Conservation (phyloP, 2,888 invertebrate genomes). For the Yponomeuta plumbellus region DNA sequence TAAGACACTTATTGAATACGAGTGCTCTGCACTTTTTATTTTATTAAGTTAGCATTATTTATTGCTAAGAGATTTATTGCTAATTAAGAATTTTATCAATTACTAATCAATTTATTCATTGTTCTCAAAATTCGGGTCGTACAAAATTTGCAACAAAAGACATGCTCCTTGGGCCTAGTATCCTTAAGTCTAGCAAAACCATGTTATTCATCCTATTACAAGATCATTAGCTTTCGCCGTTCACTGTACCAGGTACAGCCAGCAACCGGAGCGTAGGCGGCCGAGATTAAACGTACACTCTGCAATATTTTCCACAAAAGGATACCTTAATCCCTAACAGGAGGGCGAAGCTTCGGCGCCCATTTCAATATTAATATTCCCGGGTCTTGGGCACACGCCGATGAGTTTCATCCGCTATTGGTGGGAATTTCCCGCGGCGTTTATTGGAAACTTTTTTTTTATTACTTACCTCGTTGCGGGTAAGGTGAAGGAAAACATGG, state of each 20-base stretch:
- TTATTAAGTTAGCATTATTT: no score
- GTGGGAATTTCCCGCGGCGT: conserved; percentile 25
- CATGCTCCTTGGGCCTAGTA: no score
- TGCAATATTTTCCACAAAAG: conserved; percentile 73
- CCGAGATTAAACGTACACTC: conserved; percentile 71
- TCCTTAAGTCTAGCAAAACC: no score
- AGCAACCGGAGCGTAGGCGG: conserved; percentile 51
- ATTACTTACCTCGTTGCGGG: conserved; percentile 19
- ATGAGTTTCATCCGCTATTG: conserved; percentile 39
- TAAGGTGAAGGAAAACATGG: no score
- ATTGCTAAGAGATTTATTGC: no score
- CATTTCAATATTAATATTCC: conserved; percentile 59
- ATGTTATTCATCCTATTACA: not conserved
- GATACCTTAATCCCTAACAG: conserved; percentile 73
- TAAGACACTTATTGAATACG: no score
- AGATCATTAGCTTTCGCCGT: not conserved
- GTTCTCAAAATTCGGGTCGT: no score
- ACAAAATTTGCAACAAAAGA: no score
- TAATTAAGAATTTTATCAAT: no score
- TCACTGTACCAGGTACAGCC: conserved; percentile 44
- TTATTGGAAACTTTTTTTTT: conserved; percentile 34
- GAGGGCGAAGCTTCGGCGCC: conserved; percentile 56
- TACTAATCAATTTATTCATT: no score
- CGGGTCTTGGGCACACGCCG: conserved; percentile 37
- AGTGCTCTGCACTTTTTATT: no score